Conservation (phyloP, 2,113 vertebrate genomes). For the Ailuropoda melanoleuca region DNA sequence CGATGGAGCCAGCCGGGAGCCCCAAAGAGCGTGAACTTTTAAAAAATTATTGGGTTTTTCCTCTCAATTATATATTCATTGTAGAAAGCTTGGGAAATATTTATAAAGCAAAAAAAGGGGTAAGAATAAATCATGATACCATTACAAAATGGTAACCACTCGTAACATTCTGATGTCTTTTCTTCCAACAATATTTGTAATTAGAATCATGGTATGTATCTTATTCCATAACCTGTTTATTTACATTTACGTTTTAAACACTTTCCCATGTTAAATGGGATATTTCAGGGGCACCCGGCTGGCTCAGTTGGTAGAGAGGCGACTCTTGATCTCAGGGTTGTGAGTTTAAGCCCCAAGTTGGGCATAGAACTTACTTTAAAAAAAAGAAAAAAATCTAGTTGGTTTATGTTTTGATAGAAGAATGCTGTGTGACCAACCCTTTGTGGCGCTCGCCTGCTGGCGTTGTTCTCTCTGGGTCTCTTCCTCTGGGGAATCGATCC, state of each 20-base stretch:
- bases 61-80: neutral
- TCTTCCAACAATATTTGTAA: neutral
- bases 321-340: neutral
- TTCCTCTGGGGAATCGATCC: neutral
- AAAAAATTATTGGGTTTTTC: neutral
- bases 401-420: neutral
- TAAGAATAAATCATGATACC: neutral
- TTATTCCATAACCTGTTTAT: neutral
- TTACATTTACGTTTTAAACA: neutral
- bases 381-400: neutral
- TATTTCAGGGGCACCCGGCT: neutral
- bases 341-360: neutral
- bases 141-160: neutral
- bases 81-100: slow-evolving; percentile 12
- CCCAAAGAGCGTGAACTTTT: neutral
- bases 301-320: neutral
- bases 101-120: neutral
- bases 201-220: neutral
- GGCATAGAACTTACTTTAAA: neutral
- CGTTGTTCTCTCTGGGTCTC: neutral
- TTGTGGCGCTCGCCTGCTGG: neutral
- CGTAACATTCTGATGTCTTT: slow-evolving; percentile 18
- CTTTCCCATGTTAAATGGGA: neutral
- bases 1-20: neutral
- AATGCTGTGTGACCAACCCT: neutral